phyloP scores from a whole-genome alignment of 1,140 invertebrate genomes.

The Bilobella aurantiaca region DNA sequence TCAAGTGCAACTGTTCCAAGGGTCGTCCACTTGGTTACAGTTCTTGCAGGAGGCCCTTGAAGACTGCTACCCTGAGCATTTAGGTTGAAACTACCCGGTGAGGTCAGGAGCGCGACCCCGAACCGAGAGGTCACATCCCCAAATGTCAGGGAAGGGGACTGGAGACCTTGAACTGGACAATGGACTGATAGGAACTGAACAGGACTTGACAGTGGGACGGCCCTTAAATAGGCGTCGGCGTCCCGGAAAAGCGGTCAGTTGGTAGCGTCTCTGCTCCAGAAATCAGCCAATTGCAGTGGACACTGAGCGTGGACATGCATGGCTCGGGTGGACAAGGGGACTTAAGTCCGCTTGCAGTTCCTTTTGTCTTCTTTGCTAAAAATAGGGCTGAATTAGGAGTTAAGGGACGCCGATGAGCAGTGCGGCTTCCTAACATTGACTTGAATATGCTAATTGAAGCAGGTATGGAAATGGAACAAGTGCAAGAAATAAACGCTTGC shows the following conservation, averaged over 20 bases:
- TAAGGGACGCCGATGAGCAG: too few species aligned
- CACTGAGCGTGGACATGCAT: not conserved
- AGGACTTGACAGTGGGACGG: not conserved
- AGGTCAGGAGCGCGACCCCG: constrained; percentile 8
- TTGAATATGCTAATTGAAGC: too few species aligned
- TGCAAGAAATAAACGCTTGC: too few species aligned
- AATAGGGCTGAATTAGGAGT: not conserved
- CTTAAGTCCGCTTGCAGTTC: too few species aligned
- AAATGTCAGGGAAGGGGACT: not conserved
- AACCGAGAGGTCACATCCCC: not conserved
- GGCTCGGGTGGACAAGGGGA: too few species aligned
- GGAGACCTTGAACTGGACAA: not conserved
- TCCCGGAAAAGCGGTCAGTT: too few species aligned
- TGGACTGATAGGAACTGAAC: not conserved
- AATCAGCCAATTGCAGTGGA: too few species aligned
- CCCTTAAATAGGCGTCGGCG: not conserved
- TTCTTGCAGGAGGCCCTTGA: not conserved
- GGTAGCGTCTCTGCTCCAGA: too few species aligned
- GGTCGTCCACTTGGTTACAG: too few species aligned
- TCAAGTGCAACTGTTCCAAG: constrained; percentile 15
- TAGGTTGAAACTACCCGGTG: constrained; percentile 35
- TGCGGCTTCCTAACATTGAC: too few species aligned
- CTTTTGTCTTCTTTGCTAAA: not conserved
- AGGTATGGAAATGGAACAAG: too few species aligned
- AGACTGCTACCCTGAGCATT: not conserved